Base-by-base conservation (phyloP, 1,140 invertebrate species). In the Drosophila mauritiana region DNA sequence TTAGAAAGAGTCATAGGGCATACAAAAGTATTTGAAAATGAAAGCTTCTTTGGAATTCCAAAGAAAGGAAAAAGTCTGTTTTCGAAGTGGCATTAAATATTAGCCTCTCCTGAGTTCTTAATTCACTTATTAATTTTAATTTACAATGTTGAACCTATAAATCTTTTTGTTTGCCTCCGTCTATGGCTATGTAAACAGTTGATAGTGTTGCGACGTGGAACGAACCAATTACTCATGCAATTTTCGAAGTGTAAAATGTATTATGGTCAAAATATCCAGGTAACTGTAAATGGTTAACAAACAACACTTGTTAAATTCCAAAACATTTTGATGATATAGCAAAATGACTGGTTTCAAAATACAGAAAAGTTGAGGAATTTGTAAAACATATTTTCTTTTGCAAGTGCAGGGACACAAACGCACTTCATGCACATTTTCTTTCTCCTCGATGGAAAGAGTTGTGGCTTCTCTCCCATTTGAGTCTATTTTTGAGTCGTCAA, bases 401-500 rank as follows among this genome's bases (percentile, higher is more conserved):
- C 1, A 7, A 25, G 64, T 63, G 64, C 34, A 68, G n/a, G 17
- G 45, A 63, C 58, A 63, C 58, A 63, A 64, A 63, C 58, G 45
- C 49, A 70, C 63, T 69, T 55, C 63, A 55, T 55, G 48, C 40
- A 48, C 67, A 61, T 31, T 70, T 69, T 49, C 62, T 70, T 69
- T 49, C 55, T 46, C 73, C 40, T 54, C 49, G 42, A 40, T 17
- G 36, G 36, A 74, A 62, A 61, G 62, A 70, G 68, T 68, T 64
- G 77, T 58, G 75, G 49, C 58, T 37, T 55, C 54, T 57, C 67
- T 65, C 72, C 73, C 68, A 81, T 78, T 75, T 51, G 70, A 69
- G 83, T 52, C 82, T 86, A 86, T 75, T 86, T 86, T 86, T 48
- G 64, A 86, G 78, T 78, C 67, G 59, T 68, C 54, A 37, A 64